Conservation (phyloP, 2,113 vertebrate species). For the Geococcyx californianus region DNA sequence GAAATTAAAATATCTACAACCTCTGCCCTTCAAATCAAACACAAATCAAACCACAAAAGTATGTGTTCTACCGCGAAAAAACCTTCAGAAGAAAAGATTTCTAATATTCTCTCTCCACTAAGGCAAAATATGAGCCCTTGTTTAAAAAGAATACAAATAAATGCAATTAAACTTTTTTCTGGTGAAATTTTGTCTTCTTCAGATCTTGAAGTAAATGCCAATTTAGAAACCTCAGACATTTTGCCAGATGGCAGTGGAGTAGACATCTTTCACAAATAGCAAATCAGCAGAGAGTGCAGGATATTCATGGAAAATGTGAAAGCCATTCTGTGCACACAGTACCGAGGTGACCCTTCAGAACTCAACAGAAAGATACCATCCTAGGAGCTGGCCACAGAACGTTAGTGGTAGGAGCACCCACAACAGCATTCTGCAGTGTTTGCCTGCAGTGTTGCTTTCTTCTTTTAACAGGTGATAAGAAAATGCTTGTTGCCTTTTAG, state of each 20-base stretch:
- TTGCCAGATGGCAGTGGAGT: neutral
- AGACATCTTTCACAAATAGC: neutral
- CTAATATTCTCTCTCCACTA: neutral
- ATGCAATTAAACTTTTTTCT: neutral
- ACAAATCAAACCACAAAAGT: conserved; percentile 29
- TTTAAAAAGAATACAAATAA: neutral
- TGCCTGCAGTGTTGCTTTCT: neutral
- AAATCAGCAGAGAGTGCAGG: neutral
- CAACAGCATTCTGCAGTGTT: neutral
- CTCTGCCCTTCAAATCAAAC: conserved; percentile 48
- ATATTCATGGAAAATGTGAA: neutral
- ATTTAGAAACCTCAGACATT: neutral
- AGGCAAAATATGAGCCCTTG: neutral
- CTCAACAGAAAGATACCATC: neutral
- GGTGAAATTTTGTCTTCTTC: neutral
- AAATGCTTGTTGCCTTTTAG: neutral
- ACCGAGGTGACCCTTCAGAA: neutral
- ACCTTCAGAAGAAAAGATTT: neutral
- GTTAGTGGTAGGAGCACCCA: neutral
- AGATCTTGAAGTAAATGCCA: neutral
- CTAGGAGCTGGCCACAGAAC: neutral
- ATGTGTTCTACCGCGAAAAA: neutral
- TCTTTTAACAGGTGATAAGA: neutral
- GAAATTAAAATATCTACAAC: conserved; percentile 63
- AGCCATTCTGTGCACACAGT: neutral